Percentiles rank a stretch among this genome's conserved stretches.
Conservation (phyloP, 2,113 vertebrate species). For the Cynopterus brachyotis region DNA sequence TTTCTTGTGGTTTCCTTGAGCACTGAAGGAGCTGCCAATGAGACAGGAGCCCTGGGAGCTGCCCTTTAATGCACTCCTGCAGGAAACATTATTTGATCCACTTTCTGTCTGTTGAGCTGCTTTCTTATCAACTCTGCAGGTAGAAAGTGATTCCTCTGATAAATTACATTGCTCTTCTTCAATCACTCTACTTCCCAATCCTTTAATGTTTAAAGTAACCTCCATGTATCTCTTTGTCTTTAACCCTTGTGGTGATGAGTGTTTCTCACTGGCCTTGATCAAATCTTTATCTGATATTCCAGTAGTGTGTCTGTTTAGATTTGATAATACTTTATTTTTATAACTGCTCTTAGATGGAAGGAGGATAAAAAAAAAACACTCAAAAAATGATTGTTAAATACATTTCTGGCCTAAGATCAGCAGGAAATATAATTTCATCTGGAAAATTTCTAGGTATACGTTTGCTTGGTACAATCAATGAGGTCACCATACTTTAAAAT, state of each 20-base stretch:
- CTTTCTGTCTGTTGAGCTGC: constrained; percentile 84
- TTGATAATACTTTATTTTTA: constrained; percentile 80
- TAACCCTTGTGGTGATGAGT: constrained; percentile 83
- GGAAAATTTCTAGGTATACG: constrained; percentile 71
- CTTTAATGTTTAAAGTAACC: constrained; percentile 83
- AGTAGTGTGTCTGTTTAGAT: constrained; percentile 83
- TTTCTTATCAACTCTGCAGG: constrained; percentile 90
- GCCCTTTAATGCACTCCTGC: constrained; percentile 89
- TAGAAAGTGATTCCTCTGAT: constrained; percentile 87
- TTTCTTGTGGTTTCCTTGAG: constrained; percentile 90
- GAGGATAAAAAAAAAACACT: constrained; percentile 67
- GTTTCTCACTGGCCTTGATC: constrained; percentile 82
- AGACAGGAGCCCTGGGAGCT: constrained; percentile 84
- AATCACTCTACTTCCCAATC: constrained; percentile 80
- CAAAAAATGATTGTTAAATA: constrained; percentile 69
- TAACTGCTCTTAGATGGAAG: constrained; percentile 62
- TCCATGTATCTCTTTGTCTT: constrained; percentile 80
- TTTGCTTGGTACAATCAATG: constrained; percentile 71
- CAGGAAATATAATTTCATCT: constrained; percentile 77
- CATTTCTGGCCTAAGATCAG: constrained; percentile 58
- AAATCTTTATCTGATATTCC: constrained; percentile 85
- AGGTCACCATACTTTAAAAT: constrained; percentile 65
- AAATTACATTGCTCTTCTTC: constrained; percentile 86
- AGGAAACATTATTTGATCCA: constrained; percentile 89
- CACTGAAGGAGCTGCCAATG: constrained; percentile 82